phyloP scores from a whole-genome alignment of 92 coral and sea anemone species.

The Paragorgia papillata region DNA sequence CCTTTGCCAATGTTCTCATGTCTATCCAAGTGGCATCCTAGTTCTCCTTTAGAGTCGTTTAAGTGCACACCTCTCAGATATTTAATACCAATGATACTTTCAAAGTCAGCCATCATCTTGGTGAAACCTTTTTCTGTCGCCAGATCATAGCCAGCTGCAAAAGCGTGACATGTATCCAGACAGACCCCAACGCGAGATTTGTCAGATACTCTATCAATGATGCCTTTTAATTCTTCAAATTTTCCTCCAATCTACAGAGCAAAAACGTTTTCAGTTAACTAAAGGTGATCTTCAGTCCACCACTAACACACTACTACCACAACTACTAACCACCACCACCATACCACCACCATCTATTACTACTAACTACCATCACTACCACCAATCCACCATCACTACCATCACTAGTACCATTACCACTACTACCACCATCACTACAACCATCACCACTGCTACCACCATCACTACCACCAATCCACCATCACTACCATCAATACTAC shows the following conservation, averaged over 20 bases:
- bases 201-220: constrained; percentile 85
- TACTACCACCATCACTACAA: too few relatives aligned
- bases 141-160: constrained; percentile 89
- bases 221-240: constrained; percentile 82
- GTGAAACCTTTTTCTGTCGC: constrained; percentile 71
- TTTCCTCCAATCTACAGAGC: constrained; percentile 85
- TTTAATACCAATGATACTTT: constrained; percentile 64
- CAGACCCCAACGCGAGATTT: constrained; percentile 88
- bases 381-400: too few relatives aligned
- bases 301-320: background rate
- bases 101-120: constrained; percentile 76
- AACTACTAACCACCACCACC: too few relatives aligned
- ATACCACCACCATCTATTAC: too few relatives aligned
- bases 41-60: constrained; percentile 89
- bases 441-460: too few relatives aligned
- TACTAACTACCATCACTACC: too few relatives aligned
- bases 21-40: constrained; percentile 90
- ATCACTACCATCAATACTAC: too few relatives aligned
- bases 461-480: too few relatives aligned
- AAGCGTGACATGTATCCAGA: constrained; percentile 92
- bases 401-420: too few relatives aligned
- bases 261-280: background rate
- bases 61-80: constrained; percentile 83
- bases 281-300: background rate
- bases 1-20: constrained; percentile 97